Evolutionary conservation across 2,797 vertebrate species (phyloP).

Genomic region (Thaleichthys pacificus): DNA sequence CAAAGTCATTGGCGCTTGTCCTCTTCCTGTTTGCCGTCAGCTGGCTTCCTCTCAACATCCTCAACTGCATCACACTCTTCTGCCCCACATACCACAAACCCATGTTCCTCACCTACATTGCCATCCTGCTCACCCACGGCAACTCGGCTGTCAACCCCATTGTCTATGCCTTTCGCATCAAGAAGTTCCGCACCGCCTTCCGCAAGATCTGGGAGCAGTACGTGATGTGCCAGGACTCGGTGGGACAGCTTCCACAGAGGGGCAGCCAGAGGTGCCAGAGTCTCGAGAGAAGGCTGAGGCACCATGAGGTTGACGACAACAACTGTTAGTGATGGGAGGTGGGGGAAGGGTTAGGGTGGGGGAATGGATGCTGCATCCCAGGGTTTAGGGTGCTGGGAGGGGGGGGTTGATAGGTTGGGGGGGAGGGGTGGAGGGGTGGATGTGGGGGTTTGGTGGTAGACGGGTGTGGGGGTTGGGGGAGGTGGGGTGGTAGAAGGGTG

Average conservation of each 20-base stretch:
- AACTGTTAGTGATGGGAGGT: background rate
- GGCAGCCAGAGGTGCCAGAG: slow-evolving; percentile 64
- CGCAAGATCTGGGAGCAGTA: slow-evolving; percentile 92
- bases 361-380: background rate
- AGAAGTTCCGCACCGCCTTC: slow-evolving; percentile 92
- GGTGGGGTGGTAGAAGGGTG: too few relatives aligned
- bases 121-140: slow-evolving; percentile 92
- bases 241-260: slow-evolving; percentile 57
- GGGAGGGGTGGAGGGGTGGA: background rate
- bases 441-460: too few relatives aligned
- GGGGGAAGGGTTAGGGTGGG: background rate
- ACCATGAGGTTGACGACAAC: slow-evolving; percentile 59
- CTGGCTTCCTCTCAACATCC: slow-evolving; percentile 93
- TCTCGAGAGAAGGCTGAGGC: slow-evolving; percentile 55
- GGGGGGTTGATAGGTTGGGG: background rate
- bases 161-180: slow-evolving; percentile 94
- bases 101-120: slow-evolving; percentile 78
- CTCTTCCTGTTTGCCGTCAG: slow-evolving; percentile 92
- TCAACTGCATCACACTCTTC: slow-evolving; percentile 94
- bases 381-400: background rate
- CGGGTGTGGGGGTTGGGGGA: too few relatives aligned
- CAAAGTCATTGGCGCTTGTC: slow-evolving; percentile 92
- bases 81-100: slow-evolving; percentile 77
- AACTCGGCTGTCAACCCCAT: slow-evolving; percentile 98
- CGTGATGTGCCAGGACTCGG: slow-evolving; percentile 81